Evolutionary conservation across 2,888 invertebrate genomes (phyloP), one percentile per base, ranked within the genome.

Genomic region (Bibio marci): DNA sequence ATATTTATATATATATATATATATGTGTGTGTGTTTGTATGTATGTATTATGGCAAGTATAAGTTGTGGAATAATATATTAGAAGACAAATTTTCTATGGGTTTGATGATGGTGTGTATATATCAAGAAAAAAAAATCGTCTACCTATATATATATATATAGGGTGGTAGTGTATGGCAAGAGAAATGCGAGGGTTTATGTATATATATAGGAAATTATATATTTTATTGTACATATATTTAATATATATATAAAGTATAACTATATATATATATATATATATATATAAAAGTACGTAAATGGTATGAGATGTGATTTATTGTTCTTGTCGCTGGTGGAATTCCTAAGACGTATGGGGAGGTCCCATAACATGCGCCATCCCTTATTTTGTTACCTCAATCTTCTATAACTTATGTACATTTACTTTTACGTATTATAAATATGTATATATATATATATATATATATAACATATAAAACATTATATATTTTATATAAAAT

Each of bases 271-370:
- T 30, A 30, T 30, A 30, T 11, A 4, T 28, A 28, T n/a, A n/a
- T 28, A 28, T 18, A 19, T 17, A 4, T 4, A 22, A 22, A 6
- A 22, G 8, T 6, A 6, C 8, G 22, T 22, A 22, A 33, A 37
- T 37, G 30, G 37, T 37, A 26, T 37, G 37, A 19, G 38, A 30
- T 12, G 14, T 58, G 60, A 60, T 60, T 60, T 60, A 60, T 60
- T 52, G 51, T 49, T 39, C 53, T 51, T 52, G 52, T 52, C 52
- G 54, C 50, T 50, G 28, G 38, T 41, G 41, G 41, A 41, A 41
- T 41, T 41, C 35, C 35, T 41, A 41, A 41, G 41, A 41, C 41
- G 41, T 34, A 38, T 41, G 32, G 32, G 32, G 32, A 32, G 32
- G 32, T 33, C 33, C 33, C 33, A 33, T n/a, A 33, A 33, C 33